Conservation (phyloP, 2,797 vertebrate species). For the Sus cebifrons region DNA sequence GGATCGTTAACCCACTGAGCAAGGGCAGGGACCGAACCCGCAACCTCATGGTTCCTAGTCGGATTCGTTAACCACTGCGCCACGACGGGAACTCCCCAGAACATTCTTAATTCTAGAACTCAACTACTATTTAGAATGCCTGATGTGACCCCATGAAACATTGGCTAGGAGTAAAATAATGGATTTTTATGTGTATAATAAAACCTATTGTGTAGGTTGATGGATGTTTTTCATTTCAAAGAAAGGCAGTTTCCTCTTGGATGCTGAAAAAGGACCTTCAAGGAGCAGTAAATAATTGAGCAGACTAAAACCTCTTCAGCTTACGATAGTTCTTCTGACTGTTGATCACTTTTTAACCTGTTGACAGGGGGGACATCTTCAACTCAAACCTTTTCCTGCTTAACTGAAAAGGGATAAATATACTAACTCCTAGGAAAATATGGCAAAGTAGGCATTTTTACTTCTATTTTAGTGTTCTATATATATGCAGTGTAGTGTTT, state of each 20-base stretch:
- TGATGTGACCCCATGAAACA: conserved; percentile 65
- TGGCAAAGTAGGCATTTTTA: conserved; percentile 77
- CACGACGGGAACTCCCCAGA: too few species aligned
- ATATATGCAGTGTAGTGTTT: conserved; percentile 68
- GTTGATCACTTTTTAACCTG: conserved; percentile 66
- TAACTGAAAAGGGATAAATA: conserved; percentile 72
- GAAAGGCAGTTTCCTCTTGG: conserved; percentile 76
- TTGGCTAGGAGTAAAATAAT: conserved; percentile 64
- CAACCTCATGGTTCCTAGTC: too few species aligned
- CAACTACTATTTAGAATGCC: conserved; percentile 55
- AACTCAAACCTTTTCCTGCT: conserved; percentile 50
- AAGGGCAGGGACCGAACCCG: too few species aligned
- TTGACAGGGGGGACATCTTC: conserved; percentile 42
- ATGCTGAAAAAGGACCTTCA: conserved; percentile 53
- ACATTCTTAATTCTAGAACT: conserved; percentile 65
- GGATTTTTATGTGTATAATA: conserved; percentile 77
- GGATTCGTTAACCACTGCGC: too few species aligned
- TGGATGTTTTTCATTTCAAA: conserved; percentile 81
- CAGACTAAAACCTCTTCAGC: conserved; percentile 62
- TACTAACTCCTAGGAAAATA: conserved; percentile 71
- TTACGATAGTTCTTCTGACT: conserved; percentile 65
- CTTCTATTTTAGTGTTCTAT: conserved; percentile 82
- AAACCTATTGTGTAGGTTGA: conserved; percentile 73
- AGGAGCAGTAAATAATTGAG: conserved; percentile 75
- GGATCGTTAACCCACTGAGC: too few species aligned